phyloP scores from a whole-genome alignment of 2,888 invertebrate species.

The Eupithecia exiguata region DNA sequence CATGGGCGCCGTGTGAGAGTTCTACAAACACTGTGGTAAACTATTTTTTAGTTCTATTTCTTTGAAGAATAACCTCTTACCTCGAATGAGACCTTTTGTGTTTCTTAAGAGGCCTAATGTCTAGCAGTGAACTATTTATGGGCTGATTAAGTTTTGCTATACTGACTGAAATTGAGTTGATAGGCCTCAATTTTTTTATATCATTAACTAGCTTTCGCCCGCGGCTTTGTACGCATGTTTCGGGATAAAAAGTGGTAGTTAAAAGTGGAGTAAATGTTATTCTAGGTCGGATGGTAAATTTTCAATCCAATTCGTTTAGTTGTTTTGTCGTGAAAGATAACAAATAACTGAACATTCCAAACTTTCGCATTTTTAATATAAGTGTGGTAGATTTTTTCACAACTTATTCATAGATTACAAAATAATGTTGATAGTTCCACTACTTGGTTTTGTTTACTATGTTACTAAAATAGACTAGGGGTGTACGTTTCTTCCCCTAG shows the following conservation, averaged over 20 bases:
- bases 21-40: slow-evolving; percentile 38
- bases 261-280: no score
- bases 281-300: background rate
- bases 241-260: no score
- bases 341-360: no score
- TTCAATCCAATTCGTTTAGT: background rate
- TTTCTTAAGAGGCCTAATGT: background rate
- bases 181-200: background rate
- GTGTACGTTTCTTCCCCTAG: slow-evolving; percentile 22
- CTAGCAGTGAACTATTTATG: background rate
- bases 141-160: background rate
- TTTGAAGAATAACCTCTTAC: background rate
- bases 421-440: no score
- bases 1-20: slow-evolving; percentile 39
- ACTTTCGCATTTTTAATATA: no score
- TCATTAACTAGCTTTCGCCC: background rate
- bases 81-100: no score
- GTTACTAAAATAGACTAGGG: slow-evolving; percentile 14
- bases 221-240: background rate
- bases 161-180: background rate
- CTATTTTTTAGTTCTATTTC: background rate
- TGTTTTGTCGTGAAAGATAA: background rate
- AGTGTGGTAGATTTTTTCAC: no score
- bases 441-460: slow-evolving; percentile 2
- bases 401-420: no score